These are phyloP conservation scores for Nudaria mundana DNA, from an alignment of 2,888 invertebrate species.

Conservation along the genomic window DNA sequence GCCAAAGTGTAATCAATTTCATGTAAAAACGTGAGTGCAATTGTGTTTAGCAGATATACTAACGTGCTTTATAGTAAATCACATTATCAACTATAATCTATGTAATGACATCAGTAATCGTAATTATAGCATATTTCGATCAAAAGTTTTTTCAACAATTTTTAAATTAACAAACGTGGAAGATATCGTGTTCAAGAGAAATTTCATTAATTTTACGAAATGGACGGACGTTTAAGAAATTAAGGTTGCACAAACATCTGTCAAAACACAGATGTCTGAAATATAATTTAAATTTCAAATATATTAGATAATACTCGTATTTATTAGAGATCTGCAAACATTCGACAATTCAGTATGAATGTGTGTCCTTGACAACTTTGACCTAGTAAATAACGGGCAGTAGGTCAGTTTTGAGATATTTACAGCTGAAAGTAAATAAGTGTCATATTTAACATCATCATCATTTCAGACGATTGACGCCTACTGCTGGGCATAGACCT, in stretches of 20 bases:
- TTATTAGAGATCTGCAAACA: conserved; percentile 5
- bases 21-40: no score
- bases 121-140: no score
- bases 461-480: no score
- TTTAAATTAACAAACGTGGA: not conserved
- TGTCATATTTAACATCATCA: no score
- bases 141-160: not conserved
- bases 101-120: not conserved
- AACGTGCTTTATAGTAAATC: not conserved
- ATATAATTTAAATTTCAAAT: conserved; percentile 10
- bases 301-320: conserved; percentile 22
- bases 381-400: conserved; percentile 1
- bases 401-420: conserved; percentile 1
- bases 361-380: conserved; percentile 4
- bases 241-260: conserved; percentile 26
- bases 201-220: conserved; percentile 15
- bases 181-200: conserved; percentile 12
- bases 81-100: not conserved
- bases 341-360: conserved; percentile 3
- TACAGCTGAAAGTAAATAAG: not conserved
- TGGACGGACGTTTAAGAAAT: conserved; percentile 17
- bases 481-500: no score
- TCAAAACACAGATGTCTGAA: conserved; percentile 19
- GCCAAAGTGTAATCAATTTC: no score
- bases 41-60: no score